These are phyloP conservation scores for Nanger granti DNA, from an alignment of 2,113 vertebrate species.

Conservation along the genomic window DNA sequence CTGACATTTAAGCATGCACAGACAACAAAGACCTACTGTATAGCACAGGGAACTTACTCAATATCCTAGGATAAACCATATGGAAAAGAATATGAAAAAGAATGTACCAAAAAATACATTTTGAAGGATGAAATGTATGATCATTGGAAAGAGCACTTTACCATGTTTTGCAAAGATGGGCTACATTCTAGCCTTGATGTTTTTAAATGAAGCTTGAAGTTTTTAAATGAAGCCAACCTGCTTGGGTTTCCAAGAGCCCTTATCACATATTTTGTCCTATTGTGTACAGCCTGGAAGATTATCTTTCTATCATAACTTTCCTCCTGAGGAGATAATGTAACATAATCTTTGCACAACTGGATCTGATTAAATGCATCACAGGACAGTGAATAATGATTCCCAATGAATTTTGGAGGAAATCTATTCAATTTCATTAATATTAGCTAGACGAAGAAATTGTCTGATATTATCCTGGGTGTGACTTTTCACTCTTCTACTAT, in stretches of 20 bases:
- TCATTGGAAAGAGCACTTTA: slow-evolving; percentile 31
- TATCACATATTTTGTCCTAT: slow-evolving; percentile 19
- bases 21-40: background rate
- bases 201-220: slow-evolving; percentile 51
- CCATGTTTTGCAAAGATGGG: slow-evolving; percentile 22
- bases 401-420: slow-evolving; percentile 56
- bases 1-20: background rate
- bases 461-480: background rate
- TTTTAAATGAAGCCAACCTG: slow-evolving; percentile 49
- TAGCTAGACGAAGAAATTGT: slow-evolving; percentile 37
- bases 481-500: slow-evolving; percentile 25
- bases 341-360: slow-evolving; percentile 48
- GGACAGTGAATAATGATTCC: slow-evolving; percentile 53
- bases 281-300: background rate
- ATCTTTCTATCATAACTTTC: slow-evolving; percentile 24
- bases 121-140: slow-evolving; percentile 31
- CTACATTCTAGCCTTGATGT: slow-evolving; percentile 31
- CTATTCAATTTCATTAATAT: slow-evolving; percentile 65
- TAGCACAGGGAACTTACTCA: background rate
- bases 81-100: background rate
- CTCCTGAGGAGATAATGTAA: slow-evolving; percentile 26
- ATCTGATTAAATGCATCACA: slow-evolving; percentile 37
- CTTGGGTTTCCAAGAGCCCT: slow-evolving; percentile 35
- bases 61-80: background rate
- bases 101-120: background rate